A percentile compares a stretch with the other conserved stretches of the same genome.
phyloP scores from a whole-genome alignment of 2,888 invertebrate species.

The Nipponacmea schrenckii region DNA sequence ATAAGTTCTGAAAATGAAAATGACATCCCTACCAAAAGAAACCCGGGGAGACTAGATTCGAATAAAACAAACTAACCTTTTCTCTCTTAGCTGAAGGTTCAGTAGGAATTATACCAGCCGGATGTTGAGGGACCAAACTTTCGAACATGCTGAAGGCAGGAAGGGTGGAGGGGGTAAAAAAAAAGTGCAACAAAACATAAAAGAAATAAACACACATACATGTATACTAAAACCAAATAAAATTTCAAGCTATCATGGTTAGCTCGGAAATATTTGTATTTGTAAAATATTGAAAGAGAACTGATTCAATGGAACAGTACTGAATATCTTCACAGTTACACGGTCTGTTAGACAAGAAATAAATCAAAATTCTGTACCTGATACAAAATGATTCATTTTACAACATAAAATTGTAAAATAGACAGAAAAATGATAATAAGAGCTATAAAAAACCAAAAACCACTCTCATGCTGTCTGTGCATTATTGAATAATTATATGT shows the following conservation, averaged over 20 bases:
- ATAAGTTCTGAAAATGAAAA: too few relatives aligned
- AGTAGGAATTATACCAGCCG: constrained; percentile 22
- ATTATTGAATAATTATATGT: background rate
- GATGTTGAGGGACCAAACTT: constrained; percentile 4
- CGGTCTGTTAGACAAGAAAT: background rate
- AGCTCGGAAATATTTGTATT: background rate
- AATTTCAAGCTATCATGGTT: too few relatives aligned
- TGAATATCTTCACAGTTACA: too few relatives aligned
- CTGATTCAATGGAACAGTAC: too few relatives aligned
- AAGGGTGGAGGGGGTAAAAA: constrained; percentile 7
- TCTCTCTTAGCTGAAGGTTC: constrained; percentile 36
- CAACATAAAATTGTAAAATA: constrained; percentile 15
- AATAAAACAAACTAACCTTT: constrained; percentile 35
- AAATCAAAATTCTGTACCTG: constrained; percentile 10
- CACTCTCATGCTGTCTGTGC: constrained; percentile 38
- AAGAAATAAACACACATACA: background rate
- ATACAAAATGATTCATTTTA: constrained; percentile 9
- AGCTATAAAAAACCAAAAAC: constrained; percentile 62
- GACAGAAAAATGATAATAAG: constrained; percentile 43
- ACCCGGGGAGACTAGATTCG: too few relatives aligned
- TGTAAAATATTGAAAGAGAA: too few relatives aligned
- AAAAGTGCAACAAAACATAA: background rate
- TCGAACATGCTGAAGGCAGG: constrained; percentile 19
- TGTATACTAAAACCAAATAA: background rate
- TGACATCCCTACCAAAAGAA: too few relatives aligned